Percentiles rank a stretch among this genome's conserved stretches.
Conservation (phyloP, 2,888 invertebrate genomes). For the Heteromyza rotundicornis region DNA sequence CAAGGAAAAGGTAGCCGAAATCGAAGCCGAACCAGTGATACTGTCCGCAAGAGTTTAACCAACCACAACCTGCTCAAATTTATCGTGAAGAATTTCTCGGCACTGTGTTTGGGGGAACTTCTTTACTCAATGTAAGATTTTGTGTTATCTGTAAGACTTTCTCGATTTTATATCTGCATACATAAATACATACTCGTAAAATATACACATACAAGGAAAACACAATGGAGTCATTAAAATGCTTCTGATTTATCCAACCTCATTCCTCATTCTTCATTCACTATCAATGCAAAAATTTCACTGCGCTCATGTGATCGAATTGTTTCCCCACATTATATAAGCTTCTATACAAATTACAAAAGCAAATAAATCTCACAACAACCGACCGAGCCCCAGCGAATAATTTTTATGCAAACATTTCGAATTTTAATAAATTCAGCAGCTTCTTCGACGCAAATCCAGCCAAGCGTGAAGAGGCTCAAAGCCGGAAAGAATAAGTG, state of each 20-base stretch:
- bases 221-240: no score
- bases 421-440: background rate
- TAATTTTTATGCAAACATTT: background rate
- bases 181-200: no score
- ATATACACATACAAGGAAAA: no score
- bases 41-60: conserved; percentile 56
- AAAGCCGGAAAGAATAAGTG: no score
- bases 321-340: background rate
- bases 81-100: no score
- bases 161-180: no score
- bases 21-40: conserved; percentile 61
- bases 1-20: conserved; percentile 59
- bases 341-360: background rate
- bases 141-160: no score
- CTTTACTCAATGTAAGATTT: no score
- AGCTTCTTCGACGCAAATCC: conserved; percentile 1
- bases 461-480: conserved; percentile 16
- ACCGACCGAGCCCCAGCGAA: background rate
- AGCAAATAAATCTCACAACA: conserved; percentile 1
- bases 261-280: no score
- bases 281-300: no score
- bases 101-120: no score
- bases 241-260: no score
- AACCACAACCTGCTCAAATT: background rate
- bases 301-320: background rate